Conservation (phyloP, 2,797 vertebrate genomes). For the Synaphobranchus kaupii region DNA sequence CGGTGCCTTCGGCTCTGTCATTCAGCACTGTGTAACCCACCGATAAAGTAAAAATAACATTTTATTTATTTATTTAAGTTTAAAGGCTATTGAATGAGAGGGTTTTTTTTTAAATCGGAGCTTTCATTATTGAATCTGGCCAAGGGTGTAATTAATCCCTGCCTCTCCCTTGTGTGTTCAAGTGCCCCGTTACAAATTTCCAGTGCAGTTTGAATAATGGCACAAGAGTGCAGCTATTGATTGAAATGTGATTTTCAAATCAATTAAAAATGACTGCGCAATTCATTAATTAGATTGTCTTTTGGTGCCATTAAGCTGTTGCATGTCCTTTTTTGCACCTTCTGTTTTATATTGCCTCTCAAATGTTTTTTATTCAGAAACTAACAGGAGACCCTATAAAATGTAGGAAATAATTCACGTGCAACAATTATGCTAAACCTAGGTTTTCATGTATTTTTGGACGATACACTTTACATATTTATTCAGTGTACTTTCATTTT, state of each 20-base stretch:
- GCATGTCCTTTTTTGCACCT: background rate
- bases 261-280: background rate
- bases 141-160: constrained; percentile 32
- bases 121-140: constrained; percentile 28
- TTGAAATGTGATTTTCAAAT: constrained; percentile 18
- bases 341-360: constrained; percentile 8
- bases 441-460: background rate
- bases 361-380: background rate
- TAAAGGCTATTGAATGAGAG: background rate
- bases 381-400: background rate
- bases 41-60: background rate
- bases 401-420: background rate
- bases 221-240: constrained; percentile 22
- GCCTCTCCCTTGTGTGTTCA: constrained; percentile 19
- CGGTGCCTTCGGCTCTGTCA: background rate
- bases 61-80: background rate
- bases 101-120: constrained; percentile 18
- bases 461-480: background rate
- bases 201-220: constrained; percentile 29
- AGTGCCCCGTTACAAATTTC: constrained; percentile 25
- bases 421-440: background rate
- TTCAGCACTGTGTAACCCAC: background rate
- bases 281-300: constrained; percentile 26
- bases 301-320: constrained; percentile 26
- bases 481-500: background rate